These are phyloP conservation scores for Agonopterix subpropinquella DNA, from an alignment of 2,888 invertebrate genomes.

Conservation along the genomic window DNA sequence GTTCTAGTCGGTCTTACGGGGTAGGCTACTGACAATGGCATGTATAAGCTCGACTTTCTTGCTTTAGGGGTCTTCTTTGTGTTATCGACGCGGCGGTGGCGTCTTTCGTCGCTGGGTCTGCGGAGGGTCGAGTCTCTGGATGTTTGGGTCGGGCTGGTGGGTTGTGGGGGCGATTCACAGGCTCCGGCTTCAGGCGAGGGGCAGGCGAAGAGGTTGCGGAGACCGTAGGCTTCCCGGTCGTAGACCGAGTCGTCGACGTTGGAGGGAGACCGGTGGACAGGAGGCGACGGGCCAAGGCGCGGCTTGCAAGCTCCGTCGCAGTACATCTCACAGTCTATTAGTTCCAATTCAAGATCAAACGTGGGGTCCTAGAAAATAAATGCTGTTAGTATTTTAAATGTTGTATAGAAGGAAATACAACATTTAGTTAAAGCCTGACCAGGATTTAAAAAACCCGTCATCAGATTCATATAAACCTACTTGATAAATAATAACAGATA, in stretches of 20 bases:
- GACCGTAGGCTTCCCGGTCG: constrained; percentile 46
- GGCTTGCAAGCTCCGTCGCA: constrained; percentile 59
- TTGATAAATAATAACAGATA: too few species aligned
- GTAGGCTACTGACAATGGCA: constrained; percentile 74
- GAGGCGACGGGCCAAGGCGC: constrained; percentile 52
- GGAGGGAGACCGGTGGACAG: constrained; percentile 37
- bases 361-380: constrained; percentile 37
- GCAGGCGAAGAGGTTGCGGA: constrained; percentile 40
- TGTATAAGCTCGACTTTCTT: constrained; percentile 82
- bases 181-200: constrained; percentile 42
- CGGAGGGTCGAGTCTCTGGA: constrained; percentile 84
- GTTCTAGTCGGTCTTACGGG: constrained; percentile 46
- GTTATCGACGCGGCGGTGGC: constrained; percentile 55
- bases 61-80: constrained; percentile 44
- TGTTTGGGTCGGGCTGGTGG: constrained; percentile 88
- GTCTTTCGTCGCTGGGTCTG: constrained; percentile 73
- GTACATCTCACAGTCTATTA: constrained; percentile 60
- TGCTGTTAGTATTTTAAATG: not conserved
- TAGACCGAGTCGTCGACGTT: constrained; percentile 39
- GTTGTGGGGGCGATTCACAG: constrained; percentile 83
- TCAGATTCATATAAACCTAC: too few species aligned
- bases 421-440: too few species aligned
- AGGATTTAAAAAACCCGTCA: too few species aligned
- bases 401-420: too few species aligned
- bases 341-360: constrained; percentile 54